Base-by-base conservation (phyloP, 2,113 vertebrate species). In the Seriola quinqueradiata region DNA sequence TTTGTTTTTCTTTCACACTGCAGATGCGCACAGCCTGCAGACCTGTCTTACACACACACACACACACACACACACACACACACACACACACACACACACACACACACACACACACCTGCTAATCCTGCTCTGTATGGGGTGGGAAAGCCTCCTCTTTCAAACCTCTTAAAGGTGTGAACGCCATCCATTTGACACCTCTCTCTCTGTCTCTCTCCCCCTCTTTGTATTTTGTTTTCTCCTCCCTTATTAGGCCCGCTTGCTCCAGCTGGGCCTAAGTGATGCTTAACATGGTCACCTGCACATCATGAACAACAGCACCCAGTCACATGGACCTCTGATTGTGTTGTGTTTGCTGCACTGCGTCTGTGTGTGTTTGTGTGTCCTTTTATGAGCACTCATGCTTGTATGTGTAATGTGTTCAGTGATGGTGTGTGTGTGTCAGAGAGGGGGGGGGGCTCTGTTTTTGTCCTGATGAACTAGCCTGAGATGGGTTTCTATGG, bases 1-100 rank as follows among this genome's bases (percentile, higher is more conserved):
- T 89, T 90, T 92, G 93, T 92, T 93, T 89, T 93, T 91, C 90
- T 89, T 64, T 86, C 86, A 46, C 85, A n/a, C 90, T 86, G 84
- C 87, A 92, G 89, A 91, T 86, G 87, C 55, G 40, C 82, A 79
- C 70, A 75, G 86, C 84, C 89, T 78, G 91, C 71, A 2, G 84
- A 86, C 79, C 58, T 50, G 16, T 70, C 73, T 34, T 52, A 0
- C 55, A 61, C 79, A 60, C 67, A 65, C 5, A 46, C 80, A 40
- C 77, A 60, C 83, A 59, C 77, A 40, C 64, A n/a, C n/a, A n/a
- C n/a, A n/a, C n/a, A n/a, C n/a, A n/a, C n/a, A n/a, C n/a, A 66
- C 67, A 50, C 66, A 57, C 68, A 0, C 55, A 61, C 79, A 60
- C 67, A 65, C 5, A 66, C 67, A 50, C 66, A 57, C 68, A 52